Base-by-base conservation (phyloP, 2,113 vertebrate species). In the Platysteira castanea region DNA sequence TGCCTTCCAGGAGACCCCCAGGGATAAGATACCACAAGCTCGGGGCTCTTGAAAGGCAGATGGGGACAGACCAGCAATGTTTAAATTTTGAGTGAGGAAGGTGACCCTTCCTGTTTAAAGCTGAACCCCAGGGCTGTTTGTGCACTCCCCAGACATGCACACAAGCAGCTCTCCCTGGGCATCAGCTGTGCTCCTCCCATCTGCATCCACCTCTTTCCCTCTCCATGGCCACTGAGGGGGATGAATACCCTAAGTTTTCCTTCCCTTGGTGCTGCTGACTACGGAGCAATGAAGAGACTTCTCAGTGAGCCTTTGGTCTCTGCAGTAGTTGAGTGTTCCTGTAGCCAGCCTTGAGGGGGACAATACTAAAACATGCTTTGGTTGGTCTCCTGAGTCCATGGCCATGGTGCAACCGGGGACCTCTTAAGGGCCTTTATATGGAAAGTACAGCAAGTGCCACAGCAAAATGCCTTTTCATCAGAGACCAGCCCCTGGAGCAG, bases 91-190 rank as follows among this genome's bases (percentile, higher is more conserved):
- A 42, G 26, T 63, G 50, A 70, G 52, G 71, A 83, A 84, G 23
- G n/a, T 46, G 20, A 47, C 15, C 67, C 52, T 31, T 88, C 27
- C 13, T 16, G 3, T 57, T 57, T 4, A 8, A 26, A 91, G 18
- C 21, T 67, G 67, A 69, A 74, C 7, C 4, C 15, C 0, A 0
- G 26, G 21, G 16, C n/a, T 84, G 22, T 49, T 65, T 1, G 2
- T 49, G n/a, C 20, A 21, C 68, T 7, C 30, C n/a, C 27, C 44
- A 71, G n/a, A 35, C 10, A 9, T 0, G 2, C 35, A 7, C 0
- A 9, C 8, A 23, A 50, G 64, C 44, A 87, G 46, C 27, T 59
- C 7, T 35, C 39, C 39, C 10, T 50, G 42, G 13, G 23, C 27
- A 61, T 50, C 1, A 2, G 17, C 31, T 79, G 30, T 14, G 12